Base-by-base conservation (phyloP, 2,888 invertebrate genomes). In the Limnephilus rhombicus region DNA sequence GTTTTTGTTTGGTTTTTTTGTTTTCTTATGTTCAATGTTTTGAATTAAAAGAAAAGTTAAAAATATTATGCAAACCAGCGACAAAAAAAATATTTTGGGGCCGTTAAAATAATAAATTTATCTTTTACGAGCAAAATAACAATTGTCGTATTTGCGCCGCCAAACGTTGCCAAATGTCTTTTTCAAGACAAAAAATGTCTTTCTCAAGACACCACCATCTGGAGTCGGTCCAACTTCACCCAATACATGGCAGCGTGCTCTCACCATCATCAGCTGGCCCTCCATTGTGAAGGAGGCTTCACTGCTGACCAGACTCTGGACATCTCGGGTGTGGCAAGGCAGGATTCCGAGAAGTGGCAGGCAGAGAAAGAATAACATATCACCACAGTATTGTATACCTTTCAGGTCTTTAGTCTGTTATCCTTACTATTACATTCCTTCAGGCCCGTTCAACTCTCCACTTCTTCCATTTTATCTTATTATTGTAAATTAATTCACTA, bases 61-160 rank as follows among this genome's bases (percentile, higher is more conserved):
- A 91, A 89, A 86, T 85, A 34, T 45, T n/a, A 86, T 29, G 45
- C 49, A 86, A 85, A 34, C 41, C 89, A 41, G 90, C 82, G 86
- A 93, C 92, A 89, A 93, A 92, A 93, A 93, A 93, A 93, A 90
- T 93, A 53, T 80, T 88, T 89, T 90, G 92, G 93, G 92, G 80
- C 92, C 91, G 91, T 91, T 89, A 92, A 86, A 45, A 83, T 80
- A 86, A 86, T 86, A 86, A 45, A 86, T 86, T 29, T 88, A 90
- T 92, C 87, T n/a, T 68, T 68, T 9, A 24, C 9, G 9, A 2
- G 1, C 68, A 91, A 90, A 92, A 92, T 80, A 91, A 91, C 53
- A 53, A 53, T 53, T 53, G 53, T 68, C 68, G 68, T 7, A 68
- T 68, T 0, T 68, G 68, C 9, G 1, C 68, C 68, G 68, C 68